Conservation (phyloP, 2,797 vertebrate genomes). For the Eremophila alpestris region DNA sequence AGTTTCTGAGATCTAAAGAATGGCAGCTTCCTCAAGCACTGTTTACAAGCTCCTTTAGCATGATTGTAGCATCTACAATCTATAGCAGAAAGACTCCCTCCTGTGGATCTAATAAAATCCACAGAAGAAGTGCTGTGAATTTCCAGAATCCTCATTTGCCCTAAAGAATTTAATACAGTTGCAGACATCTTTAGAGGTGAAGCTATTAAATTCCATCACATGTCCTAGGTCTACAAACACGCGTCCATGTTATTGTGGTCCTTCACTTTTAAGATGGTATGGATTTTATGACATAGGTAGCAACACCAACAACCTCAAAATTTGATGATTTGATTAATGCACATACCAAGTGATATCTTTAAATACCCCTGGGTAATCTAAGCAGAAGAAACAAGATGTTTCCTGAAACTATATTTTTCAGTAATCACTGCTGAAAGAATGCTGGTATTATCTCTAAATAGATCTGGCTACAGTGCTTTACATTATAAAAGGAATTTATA, state of each 20-base stretch:
- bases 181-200: not conserved
- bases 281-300: not conserved
- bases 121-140: not conserved
- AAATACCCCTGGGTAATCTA: not conserved
- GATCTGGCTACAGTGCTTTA: not conserved
- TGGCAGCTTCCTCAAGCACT: constrained; percentile 14
- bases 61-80: constrained; percentile 2
- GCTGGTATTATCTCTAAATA: not conserved
- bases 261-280: not conserved
- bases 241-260: not conserved
- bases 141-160: not conserved
- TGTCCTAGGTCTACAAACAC: not conserved
- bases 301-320: not conserved
- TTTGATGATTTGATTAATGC: not conserved
- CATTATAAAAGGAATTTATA: not conserved
- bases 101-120: constrained; percentile 54
- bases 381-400: not conserved
- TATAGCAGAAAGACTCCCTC: constrained; percentile 63
- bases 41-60: constrained; percentile 35
- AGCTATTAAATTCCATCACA: not conserved
- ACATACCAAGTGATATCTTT: not conserved
- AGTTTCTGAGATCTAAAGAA: constrained; percentile 49
- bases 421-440: not conserved
- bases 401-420: not conserved
- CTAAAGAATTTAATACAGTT: not conserved